A percentile compares a stretch with the other conserved stretches of the same genome.
Evolutionary conservation across 2,797 vertebrate genomes (phyloP).

Genomic region (Buphagus erythrorhynchus): DNA sequence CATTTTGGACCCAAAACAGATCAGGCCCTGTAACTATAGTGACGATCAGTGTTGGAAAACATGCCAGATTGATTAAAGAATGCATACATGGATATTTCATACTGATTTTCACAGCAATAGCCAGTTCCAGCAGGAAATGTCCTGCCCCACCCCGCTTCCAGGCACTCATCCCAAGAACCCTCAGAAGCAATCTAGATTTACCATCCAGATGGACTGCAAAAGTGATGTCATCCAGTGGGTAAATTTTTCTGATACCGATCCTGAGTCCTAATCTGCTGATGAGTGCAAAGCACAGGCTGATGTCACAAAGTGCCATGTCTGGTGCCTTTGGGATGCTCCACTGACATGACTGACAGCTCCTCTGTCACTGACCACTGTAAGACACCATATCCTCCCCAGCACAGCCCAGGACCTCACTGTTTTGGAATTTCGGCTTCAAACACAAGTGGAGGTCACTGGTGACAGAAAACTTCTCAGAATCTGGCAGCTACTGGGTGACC

Average conservation of each 20-base stretch:
- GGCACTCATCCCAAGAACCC: background rate
- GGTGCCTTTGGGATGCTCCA: background rate
- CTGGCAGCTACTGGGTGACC: background rate
- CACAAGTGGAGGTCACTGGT: background rate
- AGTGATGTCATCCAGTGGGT: background rate
- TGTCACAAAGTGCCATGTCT: background rate
- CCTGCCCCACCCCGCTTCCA: background rate
- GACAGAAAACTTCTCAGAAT: background rate
- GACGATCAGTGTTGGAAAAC: background rate
- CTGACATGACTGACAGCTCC: rapidly evolving
- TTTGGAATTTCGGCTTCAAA: background rate
- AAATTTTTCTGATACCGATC: background rate
- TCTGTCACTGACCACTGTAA: rapidly evolving
- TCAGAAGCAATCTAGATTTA: background rate
- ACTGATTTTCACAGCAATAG: background rate
- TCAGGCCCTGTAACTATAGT: background rate
- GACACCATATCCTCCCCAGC: background rate
- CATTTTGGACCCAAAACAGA: background rate
- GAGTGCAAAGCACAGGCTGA: background rate
- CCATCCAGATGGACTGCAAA: background rate
- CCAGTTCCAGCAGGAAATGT: background rate
- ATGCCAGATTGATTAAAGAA: background rate
- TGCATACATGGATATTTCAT: background rate
- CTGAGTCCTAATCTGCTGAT: background rate
- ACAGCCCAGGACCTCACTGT: background rate